A percentile compares a stretch with the other conserved stretches of the same genome.
Conservation (phyloP, 2,797 vertebrate genomes). For the Nothura maculosa region DNA sequence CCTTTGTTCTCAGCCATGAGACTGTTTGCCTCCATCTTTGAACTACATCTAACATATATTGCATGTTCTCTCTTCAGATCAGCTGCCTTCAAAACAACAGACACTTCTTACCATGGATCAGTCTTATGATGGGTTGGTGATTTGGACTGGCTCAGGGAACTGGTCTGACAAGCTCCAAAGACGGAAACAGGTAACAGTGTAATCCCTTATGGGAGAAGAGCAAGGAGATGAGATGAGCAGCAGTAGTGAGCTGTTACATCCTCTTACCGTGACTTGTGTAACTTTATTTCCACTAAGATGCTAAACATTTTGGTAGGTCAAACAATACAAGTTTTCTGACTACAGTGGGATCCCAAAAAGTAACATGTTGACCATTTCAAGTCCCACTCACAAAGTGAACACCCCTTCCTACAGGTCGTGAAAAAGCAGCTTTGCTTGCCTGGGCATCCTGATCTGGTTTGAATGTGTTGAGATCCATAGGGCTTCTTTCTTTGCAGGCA, state of each 20-base stretch:
- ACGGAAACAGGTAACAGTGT: neutral
- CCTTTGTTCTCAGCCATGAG: neutral
- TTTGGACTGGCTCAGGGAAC: neutral
- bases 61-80: neutral
- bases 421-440: neutral
- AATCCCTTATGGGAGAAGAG: neutral
- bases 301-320: neutral
- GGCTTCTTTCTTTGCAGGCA: slow-evolving; percentile 3
- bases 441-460: neutral
- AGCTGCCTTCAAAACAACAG: neutral
- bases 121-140: neutral
- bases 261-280: neutral
- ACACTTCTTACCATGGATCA: neutral
- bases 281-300: neutral
- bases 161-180: neutral
- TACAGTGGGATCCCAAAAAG: neutral
- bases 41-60: neutral
- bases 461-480: neutral
- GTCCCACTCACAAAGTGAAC: neutral
- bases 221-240: neutral
- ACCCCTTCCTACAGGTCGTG: neutral
- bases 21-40: neutral
- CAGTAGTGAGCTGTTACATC: neutral
- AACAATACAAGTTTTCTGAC: neutral
- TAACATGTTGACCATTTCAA: neutral